Evolutionary conservation across 2,797 vertebrate genomes (phyloP).

Genomic region (Sebastes hopkinsi): DNA sequence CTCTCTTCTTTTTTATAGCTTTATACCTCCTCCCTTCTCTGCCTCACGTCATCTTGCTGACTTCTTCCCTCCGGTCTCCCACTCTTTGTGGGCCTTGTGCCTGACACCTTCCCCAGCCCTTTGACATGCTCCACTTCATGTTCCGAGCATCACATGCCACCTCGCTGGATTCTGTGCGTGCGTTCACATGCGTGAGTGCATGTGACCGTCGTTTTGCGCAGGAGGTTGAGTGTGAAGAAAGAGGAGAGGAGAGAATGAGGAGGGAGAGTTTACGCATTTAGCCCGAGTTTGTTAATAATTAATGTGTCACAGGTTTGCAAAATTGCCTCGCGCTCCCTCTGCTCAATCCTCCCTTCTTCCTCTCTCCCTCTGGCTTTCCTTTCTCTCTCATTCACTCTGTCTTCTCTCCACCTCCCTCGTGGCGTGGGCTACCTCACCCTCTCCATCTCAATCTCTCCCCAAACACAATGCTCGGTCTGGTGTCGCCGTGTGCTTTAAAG

Average conservation of each 20-base stretch:
- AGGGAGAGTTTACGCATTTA: slow-evolving; percentile 85
- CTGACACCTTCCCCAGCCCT: slow-evolving; percentile 74
- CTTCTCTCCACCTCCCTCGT: slow-evolving; percentile 66
- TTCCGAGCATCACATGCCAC: slow-evolving; percentile 76
- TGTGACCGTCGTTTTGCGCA: slow-evolving; percentile 60
- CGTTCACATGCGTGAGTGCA: slow-evolving; percentile 17
- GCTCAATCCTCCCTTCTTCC: slow-evolving; percentile 68
- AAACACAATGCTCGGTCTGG: slow-evolving; percentile 60
- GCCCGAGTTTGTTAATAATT: slow-evolving; percentile 87
- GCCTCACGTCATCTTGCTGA: slow-evolving; percentile 36
- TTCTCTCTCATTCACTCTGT: slow-evolving; percentile 49
- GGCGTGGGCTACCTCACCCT: slow-evolving; percentile 59
- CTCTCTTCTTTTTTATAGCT: slow-evolving; percentile 2
- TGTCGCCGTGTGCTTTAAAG: slow-evolving; percentile 38
- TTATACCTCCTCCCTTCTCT: slow-evolving; percentile 3
- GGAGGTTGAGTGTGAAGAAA: slow-evolving; percentile 60
- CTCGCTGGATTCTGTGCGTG: slow-evolving; percentile 36
- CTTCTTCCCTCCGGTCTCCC: slow-evolving; percentile 47
- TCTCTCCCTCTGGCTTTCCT: slow-evolving; percentile 69
- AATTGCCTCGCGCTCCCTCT: slow-evolving; percentile 78
- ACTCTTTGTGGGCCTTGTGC: slow-evolving; percentile 64
- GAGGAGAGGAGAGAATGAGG: slow-evolving; percentile 67
- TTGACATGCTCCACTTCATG: slow-evolving; percentile 83
- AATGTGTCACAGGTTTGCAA: slow-evolving; percentile 86
- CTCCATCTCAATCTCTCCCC: slow-evolving; percentile 66